phyloP scores from a whole-genome alignment of 2,888 invertebrate genomes.

The Sarcophaga subvicina region DNA sequence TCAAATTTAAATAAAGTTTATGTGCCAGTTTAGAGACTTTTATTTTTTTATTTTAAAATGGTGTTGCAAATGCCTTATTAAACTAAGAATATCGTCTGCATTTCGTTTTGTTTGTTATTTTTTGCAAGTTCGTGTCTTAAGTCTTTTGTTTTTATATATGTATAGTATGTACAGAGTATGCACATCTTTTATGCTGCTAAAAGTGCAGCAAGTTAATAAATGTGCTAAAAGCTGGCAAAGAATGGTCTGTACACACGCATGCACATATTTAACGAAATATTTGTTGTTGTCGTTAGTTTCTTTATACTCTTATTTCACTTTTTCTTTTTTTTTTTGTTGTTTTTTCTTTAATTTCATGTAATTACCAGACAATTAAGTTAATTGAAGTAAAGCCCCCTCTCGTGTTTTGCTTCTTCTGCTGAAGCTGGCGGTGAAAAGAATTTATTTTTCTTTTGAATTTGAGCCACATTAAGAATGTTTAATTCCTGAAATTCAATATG shows the following conservation, averaged over 20 bases:
- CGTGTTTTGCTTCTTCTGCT: not conserved
- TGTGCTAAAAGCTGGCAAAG: constrained; percentile 31
- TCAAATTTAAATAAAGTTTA: too few species aligned
- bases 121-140: constrained; percentile 34
- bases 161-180: not conserved
- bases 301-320: not conserved
- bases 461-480: too few species aligned
- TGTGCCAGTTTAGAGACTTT: too few species aligned
- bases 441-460: not conserved
- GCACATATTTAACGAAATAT: constrained; percentile 7
- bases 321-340: not conserved
- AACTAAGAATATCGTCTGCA: not conserved
- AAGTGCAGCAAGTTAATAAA: not conserved
- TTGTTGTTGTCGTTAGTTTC: not conserved
- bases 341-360: constrained; percentile 70
- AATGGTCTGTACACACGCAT: not conserved
- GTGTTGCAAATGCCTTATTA: not conserved
- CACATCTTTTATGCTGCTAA: not conserved
- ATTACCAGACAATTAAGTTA: constrained; percentile 81
- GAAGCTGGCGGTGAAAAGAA: not conserved
- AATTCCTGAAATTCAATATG: not conserved
- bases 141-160: constrained; percentile 42
- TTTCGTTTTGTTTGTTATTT: not conserved
- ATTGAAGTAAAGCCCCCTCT: constrained; percentile 73
- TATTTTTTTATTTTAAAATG: too few species aligned